Base-by-base conservation (phyloP, 2,888 invertebrate species). In the Phania funesta region DNA sequence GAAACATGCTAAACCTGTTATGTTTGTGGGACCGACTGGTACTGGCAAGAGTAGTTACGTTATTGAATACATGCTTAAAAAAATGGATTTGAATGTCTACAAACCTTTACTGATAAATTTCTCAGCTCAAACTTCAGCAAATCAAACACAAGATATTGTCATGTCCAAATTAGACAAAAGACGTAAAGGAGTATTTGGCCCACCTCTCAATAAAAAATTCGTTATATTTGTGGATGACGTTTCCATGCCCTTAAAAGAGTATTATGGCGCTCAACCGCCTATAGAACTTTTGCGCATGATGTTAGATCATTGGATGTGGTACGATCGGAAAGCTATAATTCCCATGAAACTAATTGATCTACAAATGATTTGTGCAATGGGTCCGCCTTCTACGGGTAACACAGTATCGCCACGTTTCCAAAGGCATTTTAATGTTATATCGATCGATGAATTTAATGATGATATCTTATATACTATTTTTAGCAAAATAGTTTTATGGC, bases 171-270 rank as follows among this genome's bases (percentile, higher is more conserved):
- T 98, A 85, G 98, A 98, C 89, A 98, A 97, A 90, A 92, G 98
- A 68, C 93, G 97, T 60, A 98, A 98, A 92, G 98, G 98, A 1
- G 96, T 98, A 13, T 99, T 93, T 88, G 98, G 98, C 0, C 98
- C 98, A 0, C 97, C 98, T 0, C 93, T 98, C 60, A 97, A 97
- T 4, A 98, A 97, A 89, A 94, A 94, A 86, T 94, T 95, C 90
- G 95, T 98, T 13, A 94, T 98, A 56, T 98, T 98, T 89, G 96
- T 99, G 38, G 99, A 99, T 88, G 98, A 99, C 89, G 94, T 99
- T n/a, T 97, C 97, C 87, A 97, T 98, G 97, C 98, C 98, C 0
- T 92, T 96, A 86, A 94, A 96, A 80, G 91, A 91, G 83, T 93
- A 93, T 1, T 98, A 96, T 87, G 98, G 98, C 0, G 98, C 98